A percentile compares a stretch with the other conserved stretches of the same genome.
Evolutionary conservation across 1,140 invertebrate species (phyloP).

Genomic region (Aleiodes sp.): DNA sequence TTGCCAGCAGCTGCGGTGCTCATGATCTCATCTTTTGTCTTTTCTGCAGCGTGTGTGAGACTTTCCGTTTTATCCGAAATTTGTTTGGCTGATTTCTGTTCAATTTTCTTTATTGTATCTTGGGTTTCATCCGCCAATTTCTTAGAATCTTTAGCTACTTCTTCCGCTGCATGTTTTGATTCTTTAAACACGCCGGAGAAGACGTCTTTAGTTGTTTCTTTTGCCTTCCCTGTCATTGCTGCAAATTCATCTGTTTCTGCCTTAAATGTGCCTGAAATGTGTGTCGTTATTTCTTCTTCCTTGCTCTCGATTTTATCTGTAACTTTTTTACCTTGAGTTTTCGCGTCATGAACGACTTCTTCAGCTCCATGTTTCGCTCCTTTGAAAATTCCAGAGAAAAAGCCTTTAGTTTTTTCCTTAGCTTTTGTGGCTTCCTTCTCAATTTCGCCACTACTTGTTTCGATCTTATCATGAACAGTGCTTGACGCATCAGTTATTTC

Average conservation of each 20-base stretch:
- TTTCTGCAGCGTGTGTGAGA: conserved; percentile 19
- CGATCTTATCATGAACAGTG: not conserved
- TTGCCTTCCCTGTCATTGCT: too few relatives aligned
- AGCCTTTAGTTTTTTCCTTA: conserved; percentile 32
- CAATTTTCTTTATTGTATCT: conserved; percentile 19
- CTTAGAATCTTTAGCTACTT: conserved; percentile 48
- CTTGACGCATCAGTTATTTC: too few relatives aligned
- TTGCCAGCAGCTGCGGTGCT: not conserved
- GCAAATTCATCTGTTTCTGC: too few relatives aligned
- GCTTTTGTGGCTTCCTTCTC: conserved; percentile 41
- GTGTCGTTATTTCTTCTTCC: too few relatives aligned
- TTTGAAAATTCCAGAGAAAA: conserved; percentile 40
- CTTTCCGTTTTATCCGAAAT: not conserved
- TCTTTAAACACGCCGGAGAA: conserved; percentile 42
- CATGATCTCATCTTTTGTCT: conserved; percentile 16
- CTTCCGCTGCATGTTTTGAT: conserved; percentile 49
- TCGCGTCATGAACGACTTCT: conserved; percentile 40
- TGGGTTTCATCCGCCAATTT: conserved; percentile 41
- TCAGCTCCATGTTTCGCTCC: conserved; percentile 50
- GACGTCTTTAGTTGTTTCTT: conserved; percentile 32
- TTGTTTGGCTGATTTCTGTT: not conserved
- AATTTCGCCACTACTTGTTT: conserved; percentile 39
- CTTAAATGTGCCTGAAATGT: too few relatives aligned
- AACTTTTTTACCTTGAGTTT: too few relatives aligned
- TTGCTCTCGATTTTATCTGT: too few relatives aligned